A percentile compares a stretch with the other conserved stretches of the same genome.
phyloP scores from a whole-genome alignment of 2,113 vertebrate genomes.

The Bucco capensis region DNA sequence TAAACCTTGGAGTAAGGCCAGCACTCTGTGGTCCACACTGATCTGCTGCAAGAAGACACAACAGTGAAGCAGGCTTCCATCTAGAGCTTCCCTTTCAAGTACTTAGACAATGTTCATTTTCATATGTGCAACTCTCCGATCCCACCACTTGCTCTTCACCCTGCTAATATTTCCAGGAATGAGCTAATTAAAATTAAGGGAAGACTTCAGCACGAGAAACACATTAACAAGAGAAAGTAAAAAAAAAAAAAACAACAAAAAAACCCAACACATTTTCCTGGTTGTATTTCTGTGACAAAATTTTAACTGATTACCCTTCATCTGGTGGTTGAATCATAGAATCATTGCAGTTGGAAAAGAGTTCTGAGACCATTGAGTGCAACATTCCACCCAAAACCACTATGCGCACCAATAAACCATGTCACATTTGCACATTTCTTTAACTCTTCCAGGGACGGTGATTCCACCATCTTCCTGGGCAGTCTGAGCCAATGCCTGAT shows the following conservation, averaged over 20 bases:
- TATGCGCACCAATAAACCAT: too few relatives aligned
- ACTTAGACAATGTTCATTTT: background rate
- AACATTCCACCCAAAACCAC: too few relatives aligned
- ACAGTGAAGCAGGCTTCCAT: background rate
- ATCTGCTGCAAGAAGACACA: background rate
- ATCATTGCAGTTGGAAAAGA: too few relatives aligned
- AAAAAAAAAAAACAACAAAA: background rate
- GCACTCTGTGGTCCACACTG: accelerated
- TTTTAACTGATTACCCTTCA: background rate
- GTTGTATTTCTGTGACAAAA: background rate
- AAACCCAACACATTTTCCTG: background rate
- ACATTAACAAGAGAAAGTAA: background rate
- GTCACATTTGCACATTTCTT: too few relatives aligned
- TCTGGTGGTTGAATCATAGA: background rate
- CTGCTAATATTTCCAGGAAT: background rate
- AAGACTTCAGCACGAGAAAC: background rate
- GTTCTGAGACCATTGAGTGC: too few relatives aligned
- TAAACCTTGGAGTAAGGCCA: background rate
- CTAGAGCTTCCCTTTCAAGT: background rate
- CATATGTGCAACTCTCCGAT: background rate
- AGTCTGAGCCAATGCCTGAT: too few relatives aligned
- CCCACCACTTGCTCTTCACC: background rate
- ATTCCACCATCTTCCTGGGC: too few relatives aligned
- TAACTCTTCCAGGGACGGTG: too few relatives aligned
- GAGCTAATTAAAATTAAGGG: background rate